Conservation (phyloP, 2,797 vertebrate species). For the Manis crassicaudata region DNA sequence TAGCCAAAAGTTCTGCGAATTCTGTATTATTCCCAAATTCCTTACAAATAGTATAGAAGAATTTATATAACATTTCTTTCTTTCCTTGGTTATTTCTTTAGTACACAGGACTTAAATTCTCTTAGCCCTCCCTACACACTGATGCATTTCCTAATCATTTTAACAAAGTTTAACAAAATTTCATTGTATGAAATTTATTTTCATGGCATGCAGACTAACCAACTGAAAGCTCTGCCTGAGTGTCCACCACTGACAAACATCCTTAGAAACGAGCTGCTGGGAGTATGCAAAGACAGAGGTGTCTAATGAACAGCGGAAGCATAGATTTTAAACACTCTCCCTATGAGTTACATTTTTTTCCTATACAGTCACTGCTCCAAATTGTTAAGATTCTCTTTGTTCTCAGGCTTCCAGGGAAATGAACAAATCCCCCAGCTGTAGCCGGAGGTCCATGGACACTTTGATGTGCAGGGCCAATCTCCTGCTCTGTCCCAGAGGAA, state of each 20-base stretch:
- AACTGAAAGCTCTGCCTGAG: not conserved
- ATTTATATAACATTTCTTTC: not conserved
- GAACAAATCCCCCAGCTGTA: not conserved
- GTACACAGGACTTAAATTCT: not conserved
- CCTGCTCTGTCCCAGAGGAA: not conserved
- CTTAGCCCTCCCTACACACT: not conserved
- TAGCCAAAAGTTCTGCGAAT: not conserved
- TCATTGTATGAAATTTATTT: not conserved
- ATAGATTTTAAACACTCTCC: not conserved
- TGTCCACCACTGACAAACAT: not conserved
- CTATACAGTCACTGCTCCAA: not conserved
- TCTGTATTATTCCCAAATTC: not conserved
- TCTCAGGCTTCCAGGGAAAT: not conserved
- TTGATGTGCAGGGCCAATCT: not conserved
- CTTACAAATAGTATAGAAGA: not conserved
- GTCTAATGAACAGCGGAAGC: slow-evolving; percentile 52
- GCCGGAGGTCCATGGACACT: not conserved
- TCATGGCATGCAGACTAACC: not conserved
- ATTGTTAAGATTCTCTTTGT: slow-evolving; percentile 50
- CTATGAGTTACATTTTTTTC: not conserved
- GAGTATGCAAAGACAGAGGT: not conserved
- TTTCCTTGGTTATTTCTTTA: not conserved
- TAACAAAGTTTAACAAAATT: not conserved
- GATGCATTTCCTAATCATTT: not conserved
- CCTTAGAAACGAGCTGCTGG: not conserved